Percentiles rank a stretch among this genome's conserved stretches.
Conservation (phyloP, 2,797 vertebrate genomes). For the Alcedo quadribrachys region DNA sequence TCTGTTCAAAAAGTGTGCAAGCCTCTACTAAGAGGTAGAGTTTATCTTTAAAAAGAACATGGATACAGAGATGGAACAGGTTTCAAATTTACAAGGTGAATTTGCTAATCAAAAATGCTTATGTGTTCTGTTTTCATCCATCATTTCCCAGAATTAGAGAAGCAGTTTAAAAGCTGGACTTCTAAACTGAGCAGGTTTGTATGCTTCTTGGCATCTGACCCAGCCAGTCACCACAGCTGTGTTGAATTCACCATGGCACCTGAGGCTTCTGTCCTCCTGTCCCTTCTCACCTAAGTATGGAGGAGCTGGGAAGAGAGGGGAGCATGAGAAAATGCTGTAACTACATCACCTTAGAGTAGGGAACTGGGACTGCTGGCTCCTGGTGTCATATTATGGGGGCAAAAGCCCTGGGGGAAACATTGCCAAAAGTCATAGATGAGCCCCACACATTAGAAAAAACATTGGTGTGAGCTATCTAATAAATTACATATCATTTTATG, state of each 20-base stretch:
- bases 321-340: neutral
- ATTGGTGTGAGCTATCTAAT: neutral
- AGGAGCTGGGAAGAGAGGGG: neutral
- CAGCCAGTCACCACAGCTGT: accelerated
- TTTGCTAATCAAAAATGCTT: neutral
- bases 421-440: neutral
- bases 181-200: neutral
- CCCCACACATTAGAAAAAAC: neutral
- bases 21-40: neutral
- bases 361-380: neutral
- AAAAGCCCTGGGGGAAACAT: neutral
- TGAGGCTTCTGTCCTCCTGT: neutral
- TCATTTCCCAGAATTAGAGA: neutral
- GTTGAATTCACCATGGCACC: neutral
- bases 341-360: neutral
- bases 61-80: neutral
- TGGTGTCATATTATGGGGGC: neutral
- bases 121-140: accelerated
- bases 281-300: neutral
- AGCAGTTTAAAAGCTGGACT: neutral
- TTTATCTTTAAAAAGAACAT: neutral
- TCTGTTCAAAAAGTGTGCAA: neutral
- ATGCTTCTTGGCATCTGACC: neutral
- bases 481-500: neutral
- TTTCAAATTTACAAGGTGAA: neutral